These are phyloP conservation scores for Drosophila virilis DNA, from an alignment of 1,140 invertebrate genomes.

Conservation along the genomic window DNA sequence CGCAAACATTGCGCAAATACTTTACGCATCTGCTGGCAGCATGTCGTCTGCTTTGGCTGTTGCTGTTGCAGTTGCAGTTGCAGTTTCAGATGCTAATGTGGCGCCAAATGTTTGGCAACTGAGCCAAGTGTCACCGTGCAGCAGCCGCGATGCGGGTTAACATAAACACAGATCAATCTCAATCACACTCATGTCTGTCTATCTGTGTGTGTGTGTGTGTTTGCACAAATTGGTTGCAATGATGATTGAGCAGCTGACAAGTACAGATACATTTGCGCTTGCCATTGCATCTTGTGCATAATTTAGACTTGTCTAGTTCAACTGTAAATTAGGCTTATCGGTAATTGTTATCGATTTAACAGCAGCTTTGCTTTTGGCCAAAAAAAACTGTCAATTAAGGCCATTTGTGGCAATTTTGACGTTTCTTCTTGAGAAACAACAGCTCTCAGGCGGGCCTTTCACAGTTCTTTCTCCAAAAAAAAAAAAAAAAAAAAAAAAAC, in stretches of 20 bases:
- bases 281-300: slow-evolving; percentile 20
- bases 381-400: too few relatives aligned
- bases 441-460: too few relatives aligned
- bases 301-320: slow-evolving; percentile 18
- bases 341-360: slow-evolving; percentile 12
- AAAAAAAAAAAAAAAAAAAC: too few relatives aligned
- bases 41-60: background rate
- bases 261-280: background rate
- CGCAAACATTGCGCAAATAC: slow-evolving; percentile 44
- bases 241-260: slow-evolving; percentile 38
- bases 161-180: slow-evolving; percentile 54
- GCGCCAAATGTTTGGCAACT: slow-evolving; percentile 19
- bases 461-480: too few relatives aligned
- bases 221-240: slow-evolving; percentile 32
- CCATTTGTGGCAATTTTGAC: too few relatives aligned
- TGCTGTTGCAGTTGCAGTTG: slow-evolving; percentile 6
- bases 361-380: background rate
- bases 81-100: slow-evolving; percentile 13
- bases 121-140: background rate
- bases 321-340: slow-evolving; percentile 20
- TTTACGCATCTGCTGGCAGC: slow-evolving; percentile 23
- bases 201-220: slow-evolving; percentile 14
- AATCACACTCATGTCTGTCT: slow-evolving; percentile 16
- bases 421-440: too few relatives aligned
- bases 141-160: slow-evolving; percentile 33